Percentiles rank a stretch among this genome's conserved stretches.
These are phyloP conservation scores for Cyrtodaria siliqua DNA, from an alignment of 2,888 invertebrate genomes.

Conservation along the genomic window DNA sequence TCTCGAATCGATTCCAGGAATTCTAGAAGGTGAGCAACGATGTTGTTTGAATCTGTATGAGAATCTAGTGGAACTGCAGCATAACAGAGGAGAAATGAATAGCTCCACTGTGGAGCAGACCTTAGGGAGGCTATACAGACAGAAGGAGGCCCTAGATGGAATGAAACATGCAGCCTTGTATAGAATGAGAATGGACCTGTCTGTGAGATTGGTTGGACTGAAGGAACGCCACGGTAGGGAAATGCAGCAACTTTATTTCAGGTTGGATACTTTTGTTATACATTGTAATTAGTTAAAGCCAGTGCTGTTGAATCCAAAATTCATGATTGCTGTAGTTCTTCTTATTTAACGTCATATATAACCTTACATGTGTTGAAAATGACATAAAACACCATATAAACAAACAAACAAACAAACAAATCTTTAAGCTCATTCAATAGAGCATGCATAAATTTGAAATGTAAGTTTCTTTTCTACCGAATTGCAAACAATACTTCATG, in stretches of 20 bases:
- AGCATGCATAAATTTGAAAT: no score
- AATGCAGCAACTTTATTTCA: background rate
- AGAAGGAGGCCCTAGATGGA: conserved; percentile 6
- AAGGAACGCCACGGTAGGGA: conserved; percentile 2
- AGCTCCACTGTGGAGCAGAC: conserved; percentile 2
- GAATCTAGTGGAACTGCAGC: background rate
- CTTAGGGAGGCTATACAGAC: background rate
- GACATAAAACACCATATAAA: no score
- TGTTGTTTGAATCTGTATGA: conserved; percentile 2
- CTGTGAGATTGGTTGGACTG: background rate
- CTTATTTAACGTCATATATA: no score
- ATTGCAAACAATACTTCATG: no score
- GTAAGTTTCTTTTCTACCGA: no score
- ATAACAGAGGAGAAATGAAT: background rate
- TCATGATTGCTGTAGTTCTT: no score
- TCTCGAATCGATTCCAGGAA: background rate
- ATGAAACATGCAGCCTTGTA: conserved; percentile 14
- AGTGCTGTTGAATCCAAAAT: no score
- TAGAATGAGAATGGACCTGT: background rate
- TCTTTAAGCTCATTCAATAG: no score
- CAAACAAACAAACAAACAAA: no score
- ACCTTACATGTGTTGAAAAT: no score
- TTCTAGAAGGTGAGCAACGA: background rate
- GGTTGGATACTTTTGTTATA: no score
- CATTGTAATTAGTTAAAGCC: no score